Base-by-base conservation (phyloP, 2,797 vertebrate genomes). In the Hypotaenidia okinawae region DNA sequence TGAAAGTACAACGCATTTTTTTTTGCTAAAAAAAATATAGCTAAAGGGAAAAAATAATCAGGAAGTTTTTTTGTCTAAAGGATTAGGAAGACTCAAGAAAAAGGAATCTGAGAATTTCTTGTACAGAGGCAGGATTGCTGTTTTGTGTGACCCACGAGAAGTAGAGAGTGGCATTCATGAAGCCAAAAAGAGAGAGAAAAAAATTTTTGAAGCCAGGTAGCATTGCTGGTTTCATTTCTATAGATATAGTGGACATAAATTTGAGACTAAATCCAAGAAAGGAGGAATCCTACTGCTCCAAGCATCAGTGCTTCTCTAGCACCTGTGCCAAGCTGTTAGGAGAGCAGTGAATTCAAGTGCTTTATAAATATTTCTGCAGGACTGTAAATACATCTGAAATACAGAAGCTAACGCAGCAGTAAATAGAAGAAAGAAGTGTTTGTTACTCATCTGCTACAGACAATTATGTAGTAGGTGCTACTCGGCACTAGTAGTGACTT, bases 301-400 rank as follows among this genome's bases (percentile, higher is more conserved):
- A 94, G 73, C 76, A 90, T 70, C 62, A 69, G 22, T 3, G 54
- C 28, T 82, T 91, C 89, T 66, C 73, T n/a, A 32, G 76, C 86
- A 69, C 70, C 64, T 8, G 16, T 45, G 54, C 84, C 63, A 86
- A 78, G 70, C 51, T 79, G n/a, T 58, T 73, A 32, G 57, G 84
- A 89, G 61, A 87, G 43, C 66, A 88, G 45, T 8, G 41, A 84
- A 92, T 59, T 35, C 24, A 47, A 89, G 73, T 24, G 81, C 68
- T 94, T 92, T 55, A 76, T 74, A 90, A 94, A 79, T 89, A 93
- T 51, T 94, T 94, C 92, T 63, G 47, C 75, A 66, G 66, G 87
- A 87, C 78, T 69, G 51, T 55, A 93, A 90, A 89, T 43, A 69
- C 74, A 82, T 18, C 54, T 77, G 67, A 81, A 82, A 62, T 25